These are phyloP conservation scores for Phodopus roborovskii DNA, from an alignment of 2,113 vertebrate genomes.

Conservation along the genomic window DNA sequence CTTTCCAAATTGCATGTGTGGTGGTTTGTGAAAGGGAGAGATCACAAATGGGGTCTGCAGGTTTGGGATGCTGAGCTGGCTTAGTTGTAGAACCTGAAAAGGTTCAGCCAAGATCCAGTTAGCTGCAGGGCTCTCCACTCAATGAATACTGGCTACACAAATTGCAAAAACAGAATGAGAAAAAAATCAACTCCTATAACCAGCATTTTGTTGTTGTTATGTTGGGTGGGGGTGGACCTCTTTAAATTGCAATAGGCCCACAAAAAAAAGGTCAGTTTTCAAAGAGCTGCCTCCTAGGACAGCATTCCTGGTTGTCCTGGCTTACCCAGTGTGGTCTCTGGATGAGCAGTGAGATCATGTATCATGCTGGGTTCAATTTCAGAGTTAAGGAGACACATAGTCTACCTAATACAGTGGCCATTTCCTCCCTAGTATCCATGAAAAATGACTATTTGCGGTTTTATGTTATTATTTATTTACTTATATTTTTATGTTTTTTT, in stretches of 20 bases:
- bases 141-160: not conserved
- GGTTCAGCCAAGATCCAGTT: not conserved
- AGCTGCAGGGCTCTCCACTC: not conserved
- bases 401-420: not conserved
- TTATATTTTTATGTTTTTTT: not conserved
- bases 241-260: not conserved
- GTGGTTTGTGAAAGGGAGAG: constrained; percentile 17
- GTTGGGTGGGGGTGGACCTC: too few relatives aligned
- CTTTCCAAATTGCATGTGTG: constrained; percentile 9
- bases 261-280: not conserved
- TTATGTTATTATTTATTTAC: not conserved
- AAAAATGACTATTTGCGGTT: not conserved
- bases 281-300: not conserved
- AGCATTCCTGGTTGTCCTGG: too few relatives aligned
- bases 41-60: not conserved
- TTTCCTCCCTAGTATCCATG: not conserved
- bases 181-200: not conserved
- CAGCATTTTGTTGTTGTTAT: not conserved
- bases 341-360: not conserved
- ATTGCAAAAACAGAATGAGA: not conserved
- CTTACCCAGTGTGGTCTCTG: not conserved
- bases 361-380: not conserved
- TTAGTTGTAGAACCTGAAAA: not conserved
- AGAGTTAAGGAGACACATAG: not conserved
- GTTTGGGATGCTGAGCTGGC: not conserved